phyloP scores from a whole-genome alignment of 2,113 vertebrate genomes.

The Symphodus melops region DNA sequence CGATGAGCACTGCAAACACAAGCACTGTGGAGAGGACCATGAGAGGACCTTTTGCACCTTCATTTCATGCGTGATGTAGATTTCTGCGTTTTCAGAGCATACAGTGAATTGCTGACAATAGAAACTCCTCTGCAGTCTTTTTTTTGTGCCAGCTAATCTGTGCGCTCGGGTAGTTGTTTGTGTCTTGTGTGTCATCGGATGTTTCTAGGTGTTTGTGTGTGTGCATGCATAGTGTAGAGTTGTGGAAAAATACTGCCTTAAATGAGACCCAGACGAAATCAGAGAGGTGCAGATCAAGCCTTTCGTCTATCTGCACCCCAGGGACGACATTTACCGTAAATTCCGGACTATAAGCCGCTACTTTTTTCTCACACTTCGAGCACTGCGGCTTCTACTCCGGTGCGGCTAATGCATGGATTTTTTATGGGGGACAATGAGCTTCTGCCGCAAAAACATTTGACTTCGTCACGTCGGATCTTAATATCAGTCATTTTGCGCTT shows the following conservation, averaged over 20 bases:
- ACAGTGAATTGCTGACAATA: conserved; percentile 29
- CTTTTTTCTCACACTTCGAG: too few relatives aligned
- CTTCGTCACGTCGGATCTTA: too few relatives aligned
- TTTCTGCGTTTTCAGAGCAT: conserved; percentile 24
- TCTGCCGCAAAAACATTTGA: too few relatives aligned
- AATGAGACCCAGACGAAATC: conserved; percentile 10
- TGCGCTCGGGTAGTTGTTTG: background rate
- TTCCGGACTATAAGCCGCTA: too few relatives aligned
- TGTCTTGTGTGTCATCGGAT: background rate
- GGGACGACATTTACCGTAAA: conserved; percentile 50
- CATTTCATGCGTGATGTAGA: conserved; percentile 29
- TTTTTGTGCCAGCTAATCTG: background rate
- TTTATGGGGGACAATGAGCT: too few relatives aligned
- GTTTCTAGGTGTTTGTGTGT: background rate
- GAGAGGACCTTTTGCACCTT: conserved; percentile 33
- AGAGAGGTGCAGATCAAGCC: conserved; percentile 30
- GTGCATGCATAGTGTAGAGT: background rate
- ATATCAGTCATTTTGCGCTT: too few relatives aligned
- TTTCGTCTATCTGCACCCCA: conserved; percentile 25
- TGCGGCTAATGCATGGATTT: too few relatives aligned
- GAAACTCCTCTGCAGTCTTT: conserved; percentile 7
- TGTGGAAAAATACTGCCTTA: conserved; percentile 21
- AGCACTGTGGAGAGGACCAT: background rate
- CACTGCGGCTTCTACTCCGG: too few relatives aligned
- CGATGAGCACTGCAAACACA: conserved; percentile 39